A percentile compares a stretch with the other conserved stretches of the same genome.
Conservation (phyloP, 2,113 vertebrate genomes). For the Puffinus mauretanicus region DNA sequence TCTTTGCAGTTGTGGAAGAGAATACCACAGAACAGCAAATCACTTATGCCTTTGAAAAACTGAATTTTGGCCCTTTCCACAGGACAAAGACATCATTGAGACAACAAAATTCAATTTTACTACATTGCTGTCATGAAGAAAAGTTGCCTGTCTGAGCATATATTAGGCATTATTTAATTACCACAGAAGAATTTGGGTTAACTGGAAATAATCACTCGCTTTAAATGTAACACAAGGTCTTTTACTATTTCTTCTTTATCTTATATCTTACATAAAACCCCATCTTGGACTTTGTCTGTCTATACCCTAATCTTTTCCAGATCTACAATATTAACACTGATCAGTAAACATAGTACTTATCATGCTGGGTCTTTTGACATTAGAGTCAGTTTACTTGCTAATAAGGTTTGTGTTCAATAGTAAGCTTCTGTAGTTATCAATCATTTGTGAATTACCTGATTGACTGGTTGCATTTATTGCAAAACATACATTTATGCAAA, state of each 20-base stretch:
- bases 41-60: background rate
- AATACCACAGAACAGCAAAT: background rate
- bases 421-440: background rate
- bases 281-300: background rate
- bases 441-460: background rate
- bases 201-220: background rate
- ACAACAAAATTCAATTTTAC: background rate
- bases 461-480: background rate
- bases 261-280: background rate
- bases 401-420: background rate
- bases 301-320: background rate
- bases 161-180: background rate
- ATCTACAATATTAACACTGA: background rate
- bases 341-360: background rate
- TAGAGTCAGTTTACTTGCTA: background rate
- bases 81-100: background rate
- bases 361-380: background rate
- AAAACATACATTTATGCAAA: background rate
- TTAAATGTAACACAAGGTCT: background rate
- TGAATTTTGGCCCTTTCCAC: background rate
- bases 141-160: background rate
- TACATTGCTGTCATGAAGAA: background rate
- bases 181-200: background rate
- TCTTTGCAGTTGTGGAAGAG: background rate
- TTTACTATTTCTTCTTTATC: background rate